Evolutionary conservation across 2,888 invertebrate genomes (phyloP).

Genomic region (Agelastica alni): DNA sequence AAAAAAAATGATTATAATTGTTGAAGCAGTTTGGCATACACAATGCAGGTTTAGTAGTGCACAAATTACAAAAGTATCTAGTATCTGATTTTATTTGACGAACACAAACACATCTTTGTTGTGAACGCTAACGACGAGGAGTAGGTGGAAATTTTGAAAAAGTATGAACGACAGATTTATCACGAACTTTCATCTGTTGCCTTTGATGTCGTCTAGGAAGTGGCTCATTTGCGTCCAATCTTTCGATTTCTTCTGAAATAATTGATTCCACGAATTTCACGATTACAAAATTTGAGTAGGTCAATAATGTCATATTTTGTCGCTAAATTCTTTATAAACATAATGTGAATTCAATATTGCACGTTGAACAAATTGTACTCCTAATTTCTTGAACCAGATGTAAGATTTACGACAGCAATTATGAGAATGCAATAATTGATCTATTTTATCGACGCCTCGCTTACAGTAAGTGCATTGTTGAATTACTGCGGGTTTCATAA

Average conservation of each 20-base stretch:
- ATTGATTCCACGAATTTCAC: not conserved
- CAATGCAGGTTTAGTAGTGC: not conserved
- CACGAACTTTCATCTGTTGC: too few species aligned
- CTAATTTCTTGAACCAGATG: not conserved
- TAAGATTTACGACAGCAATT: constrained; percentile 4
- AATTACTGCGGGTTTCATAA: constrained; percentile 5
- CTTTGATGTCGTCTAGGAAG: not conserved
- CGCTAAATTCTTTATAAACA: constrained; percentile 1
- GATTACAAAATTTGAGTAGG: not conserved
- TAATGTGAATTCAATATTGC: not conserved
- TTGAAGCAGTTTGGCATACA: not conserved
- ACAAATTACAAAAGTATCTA: not conserved
- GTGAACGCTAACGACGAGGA: not conserved
- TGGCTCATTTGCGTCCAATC: not conserved
- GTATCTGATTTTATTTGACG: not conserved
- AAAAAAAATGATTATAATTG: not conserved
- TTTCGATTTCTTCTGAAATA: not conserved
- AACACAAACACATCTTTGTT: not conserved
- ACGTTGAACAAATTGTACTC: too few species aligned
- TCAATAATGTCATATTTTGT: not conserved
- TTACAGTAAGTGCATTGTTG: not conserved
- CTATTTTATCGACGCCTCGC: constrained; percentile 5
- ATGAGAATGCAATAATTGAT: constrained; percentile 5
- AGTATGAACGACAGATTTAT: too few species aligned
- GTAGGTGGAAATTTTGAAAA: not conserved